These are phyloP conservation scores for Artibeus lituratus DNA, from an alignment of 2,797 vertebrate genomes.

Conservation along the genomic window DNA sequence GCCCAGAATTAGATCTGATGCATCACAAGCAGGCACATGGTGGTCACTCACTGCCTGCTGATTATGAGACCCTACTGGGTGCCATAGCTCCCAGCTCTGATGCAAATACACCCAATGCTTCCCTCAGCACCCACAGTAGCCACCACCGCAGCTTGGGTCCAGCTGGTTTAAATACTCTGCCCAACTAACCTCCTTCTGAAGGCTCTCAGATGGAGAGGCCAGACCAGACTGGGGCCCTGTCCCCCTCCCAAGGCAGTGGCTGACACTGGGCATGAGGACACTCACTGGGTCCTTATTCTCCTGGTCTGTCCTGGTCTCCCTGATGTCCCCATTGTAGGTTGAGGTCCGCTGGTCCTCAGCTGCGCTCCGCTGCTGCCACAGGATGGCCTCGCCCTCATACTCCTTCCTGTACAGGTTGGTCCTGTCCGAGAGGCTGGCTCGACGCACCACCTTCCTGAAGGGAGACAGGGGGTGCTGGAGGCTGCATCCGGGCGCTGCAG, in stretches of 20 bases:
- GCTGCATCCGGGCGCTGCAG: neutral
- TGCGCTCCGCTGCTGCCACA: conserved; percentile 93
- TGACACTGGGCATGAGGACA: neutral
- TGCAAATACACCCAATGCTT: accelerated
- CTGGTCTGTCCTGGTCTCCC: conserved; percentile 90
- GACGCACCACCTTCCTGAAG: conserved; percentile 94
- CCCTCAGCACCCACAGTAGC: neutral
- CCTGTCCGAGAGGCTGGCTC: conserved; percentile 95
- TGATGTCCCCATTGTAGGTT: conserved; percentile 82
- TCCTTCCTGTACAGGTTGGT: conserved; percentile 97
- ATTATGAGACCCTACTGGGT: neutral
- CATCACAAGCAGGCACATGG: neutral
- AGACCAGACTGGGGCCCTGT: neutral
- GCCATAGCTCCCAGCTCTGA: neutral
- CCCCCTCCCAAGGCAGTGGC: neutral
- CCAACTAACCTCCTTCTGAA: neutral
- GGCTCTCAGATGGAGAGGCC: neutral
- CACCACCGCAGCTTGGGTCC: neutral
- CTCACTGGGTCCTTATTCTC: conserved; percentile 89
- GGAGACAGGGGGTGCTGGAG: conserved; percentile 32
- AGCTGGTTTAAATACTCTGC: neutral
- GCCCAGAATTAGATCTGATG: neutral
- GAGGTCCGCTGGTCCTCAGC: conserved; percentile 84
- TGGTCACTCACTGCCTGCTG: neutral
- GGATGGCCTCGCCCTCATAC: conserved; percentile 96